These are phyloP conservation scores for Nesoenas mayeri DNA, from an alignment of 2,113 vertebrate species.

Conservation along the genomic window DNA sequence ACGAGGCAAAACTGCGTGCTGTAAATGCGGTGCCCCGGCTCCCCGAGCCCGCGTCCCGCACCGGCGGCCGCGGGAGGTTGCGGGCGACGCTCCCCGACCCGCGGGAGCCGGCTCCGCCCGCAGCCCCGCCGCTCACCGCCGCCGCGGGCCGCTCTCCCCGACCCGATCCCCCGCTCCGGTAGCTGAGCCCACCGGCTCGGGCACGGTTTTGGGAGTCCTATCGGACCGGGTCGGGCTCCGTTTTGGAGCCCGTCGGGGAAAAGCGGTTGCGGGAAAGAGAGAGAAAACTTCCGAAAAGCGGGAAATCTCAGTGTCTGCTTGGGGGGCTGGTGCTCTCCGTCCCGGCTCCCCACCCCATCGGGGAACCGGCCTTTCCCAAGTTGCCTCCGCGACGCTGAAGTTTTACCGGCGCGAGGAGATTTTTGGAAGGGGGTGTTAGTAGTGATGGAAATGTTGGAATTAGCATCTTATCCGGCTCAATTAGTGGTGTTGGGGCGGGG, in stretches of 20 bases:
- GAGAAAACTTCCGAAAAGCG: neutral
- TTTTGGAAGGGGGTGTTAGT: neutral
- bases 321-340: neutral
- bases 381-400: neutral
- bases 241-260: neutral
- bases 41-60: neutral
- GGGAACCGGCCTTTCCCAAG: neutral
- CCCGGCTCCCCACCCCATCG: neutral
- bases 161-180: neutral
- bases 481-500: constrained; percentile 47
- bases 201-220: neutral
- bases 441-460: neutral
- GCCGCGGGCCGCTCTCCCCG: neutral
- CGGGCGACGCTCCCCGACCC: neutral
- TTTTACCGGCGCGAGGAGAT: neutral
- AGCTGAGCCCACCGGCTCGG: neutral
- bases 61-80: neutral
- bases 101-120: neutral
- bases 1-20: constrained; percentile 63
- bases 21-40: constrained; percentile 50
- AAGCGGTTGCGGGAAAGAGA: neutral
- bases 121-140: neutral
- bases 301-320: neutral
- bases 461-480: constrained; percentile 61
- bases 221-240: neutral